Conservation (phyloP, 2,888 invertebrate genomes). For the Dromius quadrimaculatus region DNA sequence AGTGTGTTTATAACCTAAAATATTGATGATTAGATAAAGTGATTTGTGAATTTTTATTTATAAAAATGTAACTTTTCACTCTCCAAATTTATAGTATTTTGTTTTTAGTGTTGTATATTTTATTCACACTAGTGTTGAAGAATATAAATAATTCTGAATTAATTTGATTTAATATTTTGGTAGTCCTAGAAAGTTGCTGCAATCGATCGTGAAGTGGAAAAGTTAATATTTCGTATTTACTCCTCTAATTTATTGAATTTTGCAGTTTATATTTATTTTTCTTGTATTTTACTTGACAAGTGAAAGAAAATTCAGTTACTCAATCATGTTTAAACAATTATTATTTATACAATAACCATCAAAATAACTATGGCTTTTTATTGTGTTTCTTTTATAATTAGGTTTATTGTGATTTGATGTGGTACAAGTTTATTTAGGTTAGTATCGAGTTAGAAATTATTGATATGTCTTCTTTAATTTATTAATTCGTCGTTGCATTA, state of each 20-base stretch:
- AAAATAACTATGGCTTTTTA: slow-evolving; percentile 11
- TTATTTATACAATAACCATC: slow-evolving; percentile 18
- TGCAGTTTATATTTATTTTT: slow-evolving; percentile 27
- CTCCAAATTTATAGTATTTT: not conserved
- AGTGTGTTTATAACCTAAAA: slow-evolving; percentile 41
- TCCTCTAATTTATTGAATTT: slow-evolving; percentile 43
- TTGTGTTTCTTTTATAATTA: not conserved
- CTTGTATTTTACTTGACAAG: slow-evolving; percentile 11
- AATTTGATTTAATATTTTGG: slow-evolving; percentile 45
- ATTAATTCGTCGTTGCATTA: not conserved
- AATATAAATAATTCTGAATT: not conserved
- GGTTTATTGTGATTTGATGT: not conserved
- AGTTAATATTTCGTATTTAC: slow-evolving; percentile 47
- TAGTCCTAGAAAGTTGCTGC: slow-evolving; percentile 43
- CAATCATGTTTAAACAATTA: slow-evolving; percentile 6
- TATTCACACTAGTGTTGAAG: too few species aligned
- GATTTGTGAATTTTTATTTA: not conserved
- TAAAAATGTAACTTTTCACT: not conserved
- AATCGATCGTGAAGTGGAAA: slow-evolving; percentile 47
- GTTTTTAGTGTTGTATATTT: too few species aligned
- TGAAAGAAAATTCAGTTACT: too few species aligned
- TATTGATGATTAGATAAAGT: not conserved
- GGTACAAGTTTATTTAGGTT: not conserved
- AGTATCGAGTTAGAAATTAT: not conserved
- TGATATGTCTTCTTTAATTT: not conserved